Conservation (phyloP, 2,888 invertebrate species). For the Stegophylla sp. region DNA sequence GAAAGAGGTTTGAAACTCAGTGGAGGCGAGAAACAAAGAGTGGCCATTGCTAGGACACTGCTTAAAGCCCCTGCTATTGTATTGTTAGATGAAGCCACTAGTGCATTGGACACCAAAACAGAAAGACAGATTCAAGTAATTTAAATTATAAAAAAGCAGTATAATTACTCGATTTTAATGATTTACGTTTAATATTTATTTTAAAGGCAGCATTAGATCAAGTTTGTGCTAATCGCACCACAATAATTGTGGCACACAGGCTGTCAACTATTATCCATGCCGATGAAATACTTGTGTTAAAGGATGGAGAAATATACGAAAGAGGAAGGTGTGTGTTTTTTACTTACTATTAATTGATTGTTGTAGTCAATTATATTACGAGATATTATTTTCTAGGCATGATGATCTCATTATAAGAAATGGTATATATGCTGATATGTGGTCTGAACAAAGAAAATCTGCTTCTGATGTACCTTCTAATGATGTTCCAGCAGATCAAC, state of each 20-base stretch:
- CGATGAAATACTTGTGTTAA: slow-evolving; percentile 90
- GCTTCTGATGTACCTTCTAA: slow-evolving; percentile 2
- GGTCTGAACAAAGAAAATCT: slow-evolving; percentile 82
- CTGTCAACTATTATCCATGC: slow-evolving; percentile 94
- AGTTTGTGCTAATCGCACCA: slow-evolving; percentile 86
- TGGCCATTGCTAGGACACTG: slow-evolving; percentile 94
- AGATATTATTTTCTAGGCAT: slow-evolving; percentile 70
- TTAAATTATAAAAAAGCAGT: not conserved
- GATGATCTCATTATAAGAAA: slow-evolving; percentile 73
- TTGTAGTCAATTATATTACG: slow-evolving; percentile 12
- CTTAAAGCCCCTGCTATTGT: slow-evolving; percentile 90
- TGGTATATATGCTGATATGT: slow-evolving; percentile 89
- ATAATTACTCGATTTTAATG: not conserved
- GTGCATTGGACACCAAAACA: slow-evolving; percentile 93
- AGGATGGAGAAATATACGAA: slow-evolving; percentile 90
- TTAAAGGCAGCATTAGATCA: slow-evolving; percentile 74
- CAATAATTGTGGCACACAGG: slow-evolving; percentile 92
- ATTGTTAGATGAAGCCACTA: slow-evolving; percentile 92
- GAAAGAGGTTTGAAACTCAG: slow-evolving; percentile 93
- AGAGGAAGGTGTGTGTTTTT: slow-evolving; percentile 73
- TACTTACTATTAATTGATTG: slow-evolving; percentile 49
- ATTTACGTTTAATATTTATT: slow-evolving; percentile 8
- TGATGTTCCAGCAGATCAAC: not conserved
- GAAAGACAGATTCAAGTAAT: slow-evolving; percentile 84
- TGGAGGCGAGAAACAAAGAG: slow-evolving; percentile 97